These are phyloP conservation scores for Ennomos quercinarius DNA, from an alignment of 2,888 invertebrate species.

Conservation along the genomic window DNA sequence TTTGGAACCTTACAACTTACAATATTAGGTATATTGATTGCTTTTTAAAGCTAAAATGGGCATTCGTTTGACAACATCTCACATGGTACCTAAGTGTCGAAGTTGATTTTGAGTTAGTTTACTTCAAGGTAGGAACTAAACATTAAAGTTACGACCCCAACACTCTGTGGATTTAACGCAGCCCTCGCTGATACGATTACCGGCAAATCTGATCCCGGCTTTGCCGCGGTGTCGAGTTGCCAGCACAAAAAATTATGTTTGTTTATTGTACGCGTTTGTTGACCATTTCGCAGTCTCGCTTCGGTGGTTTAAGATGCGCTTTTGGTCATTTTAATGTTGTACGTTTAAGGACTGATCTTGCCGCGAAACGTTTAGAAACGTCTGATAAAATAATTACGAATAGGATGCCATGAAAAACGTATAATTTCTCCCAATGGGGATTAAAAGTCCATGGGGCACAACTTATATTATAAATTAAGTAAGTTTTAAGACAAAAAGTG, in stretches of 20 bases:
- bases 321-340: constrained; percentile 20
- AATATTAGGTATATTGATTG: too few relatives aligned
- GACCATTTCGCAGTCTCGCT: constrained; percentile 33
- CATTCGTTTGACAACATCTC: too few relatives aligned
- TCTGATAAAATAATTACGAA: too few relatives aligned
- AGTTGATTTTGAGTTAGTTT: neutral
- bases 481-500: too few relatives aligned
- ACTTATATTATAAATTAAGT: too few relatives aligned
- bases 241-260: constrained; percentile 43
- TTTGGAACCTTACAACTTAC: too few relatives aligned
- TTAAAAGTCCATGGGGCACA: too few relatives aligned
- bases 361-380: too few relatives aligned
- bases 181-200: constrained; percentile 42
- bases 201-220: constrained; percentile 43
- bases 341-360: neutral
- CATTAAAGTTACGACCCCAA: constrained; percentile 30
- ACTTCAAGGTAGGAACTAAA: neutral
- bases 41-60: too few relatives aligned
- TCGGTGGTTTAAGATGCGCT: constrained; percentile 20
- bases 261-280: constrained; percentile 40
- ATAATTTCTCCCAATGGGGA: too few relatives aligned
- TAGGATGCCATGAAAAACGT: too few relatives aligned
- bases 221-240: constrained; percentile 43
- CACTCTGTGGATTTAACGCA: constrained; percentile 47
- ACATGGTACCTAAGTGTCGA: too few relatives aligned